phyloP scores from a whole-genome alignment of 2,113 vertebrate species.

The Salvelinus namaycush region DNA sequence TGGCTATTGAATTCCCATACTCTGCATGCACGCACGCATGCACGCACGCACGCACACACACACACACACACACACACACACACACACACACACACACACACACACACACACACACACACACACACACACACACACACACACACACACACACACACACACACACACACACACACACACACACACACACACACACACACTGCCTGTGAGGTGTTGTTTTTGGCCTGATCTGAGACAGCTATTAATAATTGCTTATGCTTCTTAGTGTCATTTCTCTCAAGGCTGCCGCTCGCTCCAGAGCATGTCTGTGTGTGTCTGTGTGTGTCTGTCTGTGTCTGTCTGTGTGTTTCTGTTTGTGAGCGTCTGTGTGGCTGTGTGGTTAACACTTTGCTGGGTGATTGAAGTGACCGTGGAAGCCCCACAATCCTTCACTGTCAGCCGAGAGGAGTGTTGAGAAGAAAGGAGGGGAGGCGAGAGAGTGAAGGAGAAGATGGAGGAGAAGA shows the following conservation, averaged over 20 bases:
- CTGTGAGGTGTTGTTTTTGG: constrained; percentile 27
- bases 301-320: constrained; percentile 33
- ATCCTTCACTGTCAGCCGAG: constrained; percentile 51
- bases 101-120: constrained; percentile 13
- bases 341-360: constrained; percentile 4
- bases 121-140: constrained; percentile 6
- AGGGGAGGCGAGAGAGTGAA: constrained; percentile 15
- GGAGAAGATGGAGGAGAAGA: constrained; percentile 21
- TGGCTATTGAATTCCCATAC: constrained; percentile 53
- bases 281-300: constrained; percentile 44
- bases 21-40: constrained; percentile 30
- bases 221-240: constrained; percentile 67
- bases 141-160: constrained; percentile 21
- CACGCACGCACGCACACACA: constrained; percentile 18
- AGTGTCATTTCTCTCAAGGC: constrained; percentile 69
- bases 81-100: constrained; percentile 13
- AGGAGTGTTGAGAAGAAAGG: constrained; percentile 5
- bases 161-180: neutral
- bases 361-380: neutral
- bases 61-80: constrained; percentile 11
- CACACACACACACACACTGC: neutral
- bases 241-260: constrained; percentile 74
- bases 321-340: constrained; percentile 1
- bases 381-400: constrained; percentile 32
- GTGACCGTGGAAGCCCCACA: constrained; percentile 32